Base-by-base conservation (phyloP, 2,113 vertebrate species). In the Chitala chitala region DNA sequence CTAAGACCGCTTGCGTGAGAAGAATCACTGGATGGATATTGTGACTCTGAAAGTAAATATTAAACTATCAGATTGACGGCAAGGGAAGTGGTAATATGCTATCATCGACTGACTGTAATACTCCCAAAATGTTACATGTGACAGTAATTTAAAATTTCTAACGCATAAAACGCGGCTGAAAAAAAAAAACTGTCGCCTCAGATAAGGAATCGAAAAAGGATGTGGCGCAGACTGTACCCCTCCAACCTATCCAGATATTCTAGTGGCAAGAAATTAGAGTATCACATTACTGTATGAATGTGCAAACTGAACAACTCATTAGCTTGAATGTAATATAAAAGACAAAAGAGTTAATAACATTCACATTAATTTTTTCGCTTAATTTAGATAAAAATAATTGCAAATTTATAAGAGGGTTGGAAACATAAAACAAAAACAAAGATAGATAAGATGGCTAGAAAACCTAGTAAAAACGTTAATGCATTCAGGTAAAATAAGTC, bases 191-290 rank as follows among this genome's bases (percentile, higher is more conserved):
- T 24, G 63, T 66, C 42, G 40, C 8, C 6, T 29, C 59, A 63
- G 31, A 26, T 20, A 8, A 33, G 59, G 26, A 63, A 63, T 36
- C 59, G 13, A 61, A 61, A n/a, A 61, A 61, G 58, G 58, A 61
- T 38, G 58, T 38, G 58, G 33, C 31, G 1, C 3, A 5, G 51
- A 17, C 77, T 71, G 46, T 69, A 58, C 33, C 71, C 31, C 56
- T 73, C 70, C 64, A 76, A 79, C 74, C 78, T 77, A 79, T 79
- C 51, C 51, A 54, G 15, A 4, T 75, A 74, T 38, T 76, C 79
- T 71, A 76, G 79, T 80, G 83, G 64, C 77, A 83, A 80, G 84
- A 86, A 84, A 78, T 20, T 63, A 20, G 15, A 63, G 15, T 38
- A 63, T 63, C n/a, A 63, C 33, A 63, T n/a, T 3, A 3, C 17